Percentiles rank a stretch among this genome's conserved stretches.
These are phyloP conservation scores for Spheniscus humboldti DNA, from an alignment of 2,797 vertebrate genomes.

Conservation along the genomic window DNA sequence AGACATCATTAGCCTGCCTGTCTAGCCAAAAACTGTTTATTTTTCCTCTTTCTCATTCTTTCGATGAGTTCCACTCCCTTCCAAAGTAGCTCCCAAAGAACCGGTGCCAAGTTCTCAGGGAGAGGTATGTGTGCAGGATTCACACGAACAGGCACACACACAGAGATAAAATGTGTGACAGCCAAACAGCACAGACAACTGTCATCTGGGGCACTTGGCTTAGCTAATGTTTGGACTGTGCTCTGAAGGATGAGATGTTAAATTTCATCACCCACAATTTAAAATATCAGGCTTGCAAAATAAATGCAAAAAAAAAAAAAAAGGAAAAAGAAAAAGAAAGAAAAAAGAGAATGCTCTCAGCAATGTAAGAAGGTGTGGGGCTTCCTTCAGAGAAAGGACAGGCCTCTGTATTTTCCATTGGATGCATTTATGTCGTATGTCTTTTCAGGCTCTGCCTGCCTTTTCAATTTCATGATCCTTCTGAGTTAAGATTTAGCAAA, in stretches of 20 bases:
- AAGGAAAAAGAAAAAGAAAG: accelerated
- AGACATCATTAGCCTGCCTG: background rate
- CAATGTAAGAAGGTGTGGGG: background rate
- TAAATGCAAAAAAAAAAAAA: background rate
- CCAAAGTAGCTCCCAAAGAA: background rate
- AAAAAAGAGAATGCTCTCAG: background rate
- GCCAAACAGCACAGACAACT: background rate
- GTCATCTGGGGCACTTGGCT: background rate
- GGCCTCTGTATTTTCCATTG: background rate
- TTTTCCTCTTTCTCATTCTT: background rate
- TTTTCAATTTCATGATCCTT: background rate
- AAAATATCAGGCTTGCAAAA: background rate
- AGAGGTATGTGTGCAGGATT: background rate
- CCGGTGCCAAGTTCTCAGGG: background rate
- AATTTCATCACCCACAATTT: background rate
- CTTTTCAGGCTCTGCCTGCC: background rate
- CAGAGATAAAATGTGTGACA: background rate
- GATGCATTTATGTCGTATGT: background rate
- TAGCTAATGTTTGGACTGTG: background rate
- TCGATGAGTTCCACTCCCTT: background rate
- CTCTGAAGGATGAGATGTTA: background rate
- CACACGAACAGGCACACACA: background rate
- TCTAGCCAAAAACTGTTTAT: background rate
- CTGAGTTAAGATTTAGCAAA: background rate
- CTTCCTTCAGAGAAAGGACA: background rate